Conservation (phyloP, 1,140 invertebrate genomes). For the Lutraria rhynchaena region DNA sequence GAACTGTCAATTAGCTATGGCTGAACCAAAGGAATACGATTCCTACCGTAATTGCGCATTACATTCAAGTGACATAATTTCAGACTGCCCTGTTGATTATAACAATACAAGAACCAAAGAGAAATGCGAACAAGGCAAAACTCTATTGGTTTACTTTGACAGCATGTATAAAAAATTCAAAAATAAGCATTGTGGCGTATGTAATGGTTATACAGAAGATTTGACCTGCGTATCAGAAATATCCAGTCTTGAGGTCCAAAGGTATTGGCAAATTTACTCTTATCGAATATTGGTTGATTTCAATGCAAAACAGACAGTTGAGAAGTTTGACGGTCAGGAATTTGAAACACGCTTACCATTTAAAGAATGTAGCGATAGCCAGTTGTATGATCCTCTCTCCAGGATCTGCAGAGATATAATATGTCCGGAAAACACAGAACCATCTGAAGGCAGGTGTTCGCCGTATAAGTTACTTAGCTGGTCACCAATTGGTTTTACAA, state of each 20-base stretch:
- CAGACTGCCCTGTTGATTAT: no score
- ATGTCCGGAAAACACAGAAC: neutral
- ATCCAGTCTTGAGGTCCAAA: neutral
- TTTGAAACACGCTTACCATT: no score
- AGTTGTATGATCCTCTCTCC: slow-evolving; percentile 64
- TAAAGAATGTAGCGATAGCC: slow-evolving; percentile 42
- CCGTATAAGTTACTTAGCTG: no score
- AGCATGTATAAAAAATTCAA: neutral
- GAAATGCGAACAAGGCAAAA: no score
- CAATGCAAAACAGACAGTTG: slow-evolving; percentile 22
- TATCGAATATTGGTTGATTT: slow-evolving; percentile 66
- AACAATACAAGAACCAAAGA: neutral
- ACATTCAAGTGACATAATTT: neutral
- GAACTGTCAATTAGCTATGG: neutral
- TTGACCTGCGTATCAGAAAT: neutral
- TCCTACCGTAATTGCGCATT: neutral
- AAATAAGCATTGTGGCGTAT: neutral
- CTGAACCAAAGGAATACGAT: neutral
- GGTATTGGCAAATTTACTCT: slow-evolving; percentile 18
- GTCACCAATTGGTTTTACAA: no score
- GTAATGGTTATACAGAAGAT: neutral
- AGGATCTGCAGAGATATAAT: slow-evolving; percentile 41
- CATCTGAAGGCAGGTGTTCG: no score
- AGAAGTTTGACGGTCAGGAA: no score
- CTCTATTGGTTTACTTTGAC: neutral